Base-by-base conservation (phyloP, 2,113 vertebrate species). In the Montifringilla adamsi region DNA sequence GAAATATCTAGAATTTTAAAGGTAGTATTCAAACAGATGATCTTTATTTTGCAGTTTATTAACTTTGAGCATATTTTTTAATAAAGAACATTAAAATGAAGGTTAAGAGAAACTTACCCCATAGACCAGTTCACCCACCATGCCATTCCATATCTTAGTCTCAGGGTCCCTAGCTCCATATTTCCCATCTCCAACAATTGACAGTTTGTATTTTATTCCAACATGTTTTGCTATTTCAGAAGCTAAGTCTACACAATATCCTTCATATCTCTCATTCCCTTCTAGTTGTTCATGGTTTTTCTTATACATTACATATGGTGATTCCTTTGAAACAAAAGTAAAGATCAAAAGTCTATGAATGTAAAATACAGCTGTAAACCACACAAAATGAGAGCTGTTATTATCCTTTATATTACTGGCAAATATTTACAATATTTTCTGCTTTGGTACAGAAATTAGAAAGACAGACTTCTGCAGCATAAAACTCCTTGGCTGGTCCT, bases 121-220 rank as follows among this genome's bases (percentile, higher is more conserved):
- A 98, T 99, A 99, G 97, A 99, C 99, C 97, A 99, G 99, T 98
- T 99, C 99, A 97, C 99, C 99, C 98, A 99, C 99, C 99, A 99
- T 99, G 98, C 99, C 99, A 97, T 99, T 99, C 99, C 99, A 99
- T 95, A 99, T 99, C 98, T 99, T 99, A 98, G 99, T 99, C 97
- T 99, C 99, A 53, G 99, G 98, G 98, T 99, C 99, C 95, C 99
- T 98, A 97, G 99, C 99, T 87, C 99, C 99, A 60, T 99, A 99
- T 98, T 99, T 99, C 87, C 99, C 99, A 87, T 99, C 99, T 96
- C 99, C 99, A 93, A 99, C 99, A 97, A 99, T 99, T 97, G 99
- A 99, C 97, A 99, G 98, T 98, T 99, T 99, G 98, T 99, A 99
- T 98, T 99, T 99, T 98, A 99, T 99, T 96, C 99, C 99, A 97